Evolutionary conservation across 2,113 vertebrate genomes (phyloP).

Genomic region (Nerophis ophidion): DNA sequence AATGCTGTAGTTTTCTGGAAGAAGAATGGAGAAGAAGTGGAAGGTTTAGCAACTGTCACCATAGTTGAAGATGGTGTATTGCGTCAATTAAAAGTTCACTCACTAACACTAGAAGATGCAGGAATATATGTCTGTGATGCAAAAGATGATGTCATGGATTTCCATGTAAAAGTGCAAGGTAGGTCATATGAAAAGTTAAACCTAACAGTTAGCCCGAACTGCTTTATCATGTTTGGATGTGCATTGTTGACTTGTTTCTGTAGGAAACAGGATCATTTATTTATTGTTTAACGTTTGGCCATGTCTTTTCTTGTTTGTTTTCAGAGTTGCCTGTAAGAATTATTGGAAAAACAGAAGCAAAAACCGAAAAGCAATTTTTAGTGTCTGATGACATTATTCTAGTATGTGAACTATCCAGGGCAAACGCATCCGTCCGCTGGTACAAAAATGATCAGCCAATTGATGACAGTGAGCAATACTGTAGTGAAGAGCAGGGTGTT

Average conservation of each 20-base stretch:
- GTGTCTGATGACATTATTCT: slow-evolving; percentile 81
- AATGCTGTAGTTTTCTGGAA: slow-evolving; percentile 75
- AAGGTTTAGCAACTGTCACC: slow-evolving; percentile 59
- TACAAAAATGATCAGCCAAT: slow-evolving; percentile 86
- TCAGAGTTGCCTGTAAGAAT: slow-evolving; percentile 78
- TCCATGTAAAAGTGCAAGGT: slow-evolving; percentile 82
- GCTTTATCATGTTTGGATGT: neutral
- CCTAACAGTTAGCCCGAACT: too few relatives aligned
- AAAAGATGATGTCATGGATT: slow-evolving; percentile 75
- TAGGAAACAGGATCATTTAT: neutral
- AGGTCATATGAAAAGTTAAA: slow-evolving; percentile 6
- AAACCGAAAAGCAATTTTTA: slow-evolving; percentile 58
- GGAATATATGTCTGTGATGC: slow-evolving; percentile 80
- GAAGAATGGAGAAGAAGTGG: slow-evolving; percentile 69
- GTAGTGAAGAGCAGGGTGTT: slow-evolving; percentile 78
- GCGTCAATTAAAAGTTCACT: slow-evolving; percentile 68
- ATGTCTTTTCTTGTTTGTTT: slow-evolving; percentile 33
- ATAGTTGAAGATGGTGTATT: slow-evolving; percentile 65
- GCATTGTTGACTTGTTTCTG: neutral
- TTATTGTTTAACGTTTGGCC: slow-evolving; percentile 1
- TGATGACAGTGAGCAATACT: slow-evolving; percentile 74
- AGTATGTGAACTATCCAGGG: slow-evolving; percentile 78
- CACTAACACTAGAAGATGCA: slow-evolving; percentile 48
- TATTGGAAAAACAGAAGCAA: slow-evolving; percentile 69
- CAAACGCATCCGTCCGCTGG: slow-evolving; percentile 77